Evolutionary conservation across 2,113 vertebrate genomes (phyloP), one percentile per base, ranked within the genome.

Genomic region (Vicugna pacos): DNA sequence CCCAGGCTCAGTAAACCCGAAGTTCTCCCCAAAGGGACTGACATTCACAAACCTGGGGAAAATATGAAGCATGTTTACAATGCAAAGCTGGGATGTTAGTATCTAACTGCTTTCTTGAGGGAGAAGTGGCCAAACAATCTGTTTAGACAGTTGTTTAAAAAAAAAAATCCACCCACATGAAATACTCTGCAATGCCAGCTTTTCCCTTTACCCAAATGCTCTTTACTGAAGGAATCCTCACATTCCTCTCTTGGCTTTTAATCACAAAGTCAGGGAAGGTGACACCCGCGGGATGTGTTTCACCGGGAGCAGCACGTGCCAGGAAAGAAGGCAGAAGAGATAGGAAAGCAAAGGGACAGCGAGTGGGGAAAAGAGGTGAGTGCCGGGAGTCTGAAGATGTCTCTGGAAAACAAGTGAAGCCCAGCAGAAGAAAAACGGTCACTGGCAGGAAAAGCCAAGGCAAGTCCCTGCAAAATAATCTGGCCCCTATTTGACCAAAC

Each of bases 11-110:
- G 35, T 16, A 62, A 82, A 32, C 14, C n/a, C 30, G 54, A 54
- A 24, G 24, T 35, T 69, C 76, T 76, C 72, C 83, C 65, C 46
- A 60, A 54, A 30, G 30, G n/a, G 50, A 56, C 1, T 50, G 48
- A 52, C 30, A 52, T 58, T 20, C 19, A 38, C 19, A 56, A 56
- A 70, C 22, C 0, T 32, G 26, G 54, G 32, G 1, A 80, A 72
- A 81, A n/a, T 4, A 6, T 0, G 72, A 64, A 56, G 17, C 32
- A 8, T 0, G 32, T 42, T 24, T 16, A 80, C 0, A 0, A 30
- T 5, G 26, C 52, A 73, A 70, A 80, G n/a, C 42, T 52, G 28
- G 2, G 2, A 26, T 24, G 7, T 35, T 14, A 16, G 48, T 4
- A 28, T 38, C n/a, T 22, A n/a, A 62, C 10, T 8, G 48, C 38